These are phyloP conservation scores for Tetragonisca angustula DNA, from an alignment of 2,888 invertebrate genomes.

Conservation along the genomic window DNA sequence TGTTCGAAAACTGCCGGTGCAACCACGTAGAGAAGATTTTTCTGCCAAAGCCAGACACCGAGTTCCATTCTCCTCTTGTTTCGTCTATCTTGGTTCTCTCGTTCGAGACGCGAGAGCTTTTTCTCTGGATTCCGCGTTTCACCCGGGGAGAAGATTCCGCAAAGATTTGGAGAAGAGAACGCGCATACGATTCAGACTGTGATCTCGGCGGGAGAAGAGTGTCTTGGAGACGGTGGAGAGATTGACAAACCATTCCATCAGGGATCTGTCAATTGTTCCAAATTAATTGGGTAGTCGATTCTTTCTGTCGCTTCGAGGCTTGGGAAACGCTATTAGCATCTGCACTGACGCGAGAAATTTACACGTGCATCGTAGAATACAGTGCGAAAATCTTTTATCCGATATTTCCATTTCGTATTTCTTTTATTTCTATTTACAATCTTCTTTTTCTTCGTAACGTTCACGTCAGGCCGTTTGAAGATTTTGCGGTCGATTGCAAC, in stretches of 20 bases:
- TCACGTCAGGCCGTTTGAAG: too few species aligned
- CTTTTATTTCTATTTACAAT: too few species aligned
- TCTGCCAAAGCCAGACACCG: conserved; percentile 21
- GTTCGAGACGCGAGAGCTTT: not conserved
- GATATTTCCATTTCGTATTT: too few species aligned
- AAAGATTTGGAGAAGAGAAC: conserved; percentile 8
- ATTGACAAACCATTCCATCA: not conserved
- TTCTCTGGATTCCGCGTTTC: conserved; percentile 2
- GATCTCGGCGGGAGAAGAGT: conserved; percentile 1
- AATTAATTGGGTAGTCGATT: not conserved
- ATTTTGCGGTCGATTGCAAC: too few species aligned
- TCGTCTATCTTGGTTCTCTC: conserved; percentile 17
- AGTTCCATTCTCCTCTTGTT: conserved; percentile 33
- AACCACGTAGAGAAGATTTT: conserved; percentile 26
- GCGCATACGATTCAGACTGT: conserved; percentile 12
- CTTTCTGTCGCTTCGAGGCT: rapidly evolving
- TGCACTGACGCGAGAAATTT: too few species aligned
- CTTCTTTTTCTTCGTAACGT: too few species aligned
- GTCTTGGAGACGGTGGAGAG: not conserved
- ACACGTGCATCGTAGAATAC: too few species aligned
- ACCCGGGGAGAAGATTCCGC: not conserved
- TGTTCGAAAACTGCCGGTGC: not conserved
- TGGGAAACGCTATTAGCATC: not conserved
- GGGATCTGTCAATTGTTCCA: not conserved
- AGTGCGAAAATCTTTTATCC: too few species aligned